A percentile compares a stretch with the other conserved stretches of the same genome.
Evolutionary conservation across 2,113 vertebrate species (phyloP).

Genomic region (Burhinus oedicnemus): DNA sequence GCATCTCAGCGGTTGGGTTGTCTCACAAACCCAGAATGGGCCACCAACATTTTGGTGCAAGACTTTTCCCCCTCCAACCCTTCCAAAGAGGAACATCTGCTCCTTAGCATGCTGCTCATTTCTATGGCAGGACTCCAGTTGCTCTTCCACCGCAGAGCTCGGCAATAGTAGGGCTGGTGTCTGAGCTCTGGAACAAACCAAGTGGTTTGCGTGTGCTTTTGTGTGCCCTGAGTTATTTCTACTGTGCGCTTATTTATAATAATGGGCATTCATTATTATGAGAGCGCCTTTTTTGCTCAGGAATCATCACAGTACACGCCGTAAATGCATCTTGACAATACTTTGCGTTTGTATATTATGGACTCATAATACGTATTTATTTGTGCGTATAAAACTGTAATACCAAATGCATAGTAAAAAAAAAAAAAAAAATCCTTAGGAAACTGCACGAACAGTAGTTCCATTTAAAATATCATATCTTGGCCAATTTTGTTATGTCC

Average conservation of each 20-base stretch:
- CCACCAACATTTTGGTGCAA: conserved; percentile 66
- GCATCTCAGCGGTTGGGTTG: conserved; percentile 14
- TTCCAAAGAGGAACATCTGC: conserved; percentile 77
- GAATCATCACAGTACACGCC: conserved; percentile 66
- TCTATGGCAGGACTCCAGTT: conserved; percentile 78
- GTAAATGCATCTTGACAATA: conserved; percentile 78
- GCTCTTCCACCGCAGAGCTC: conserved; percentile 72
- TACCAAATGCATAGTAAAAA: conserved; percentile 54
- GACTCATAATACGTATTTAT: conserved; percentile 77
- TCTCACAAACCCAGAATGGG: background rate
- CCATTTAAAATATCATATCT: conserved; percentile 77
- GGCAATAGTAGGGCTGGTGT: conserved; percentile 78
- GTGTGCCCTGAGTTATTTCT: conserved; percentile 77
- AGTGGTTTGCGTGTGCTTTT: conserved; percentile 78
- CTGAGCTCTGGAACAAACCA: conserved; percentile 77
- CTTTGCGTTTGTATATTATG: conserved; percentile 74
- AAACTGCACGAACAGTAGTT: conserved; percentile 74
- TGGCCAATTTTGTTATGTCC: conserved; percentile 77
- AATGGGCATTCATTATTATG: conserved; percentile 80
- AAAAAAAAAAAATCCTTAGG: conserved; percentile 50
- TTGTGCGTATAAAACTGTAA: conserved; percentile 74
- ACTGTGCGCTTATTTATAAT: conserved; percentile 80
- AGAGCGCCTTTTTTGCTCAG: conserved; percentile 77
- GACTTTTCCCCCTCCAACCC: conserved; percentile 36
- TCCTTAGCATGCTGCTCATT: conserved; percentile 78